phyloP scores from a whole-genome alignment of 2,888 invertebrate species.

The Lysandra coridon region DNA sequence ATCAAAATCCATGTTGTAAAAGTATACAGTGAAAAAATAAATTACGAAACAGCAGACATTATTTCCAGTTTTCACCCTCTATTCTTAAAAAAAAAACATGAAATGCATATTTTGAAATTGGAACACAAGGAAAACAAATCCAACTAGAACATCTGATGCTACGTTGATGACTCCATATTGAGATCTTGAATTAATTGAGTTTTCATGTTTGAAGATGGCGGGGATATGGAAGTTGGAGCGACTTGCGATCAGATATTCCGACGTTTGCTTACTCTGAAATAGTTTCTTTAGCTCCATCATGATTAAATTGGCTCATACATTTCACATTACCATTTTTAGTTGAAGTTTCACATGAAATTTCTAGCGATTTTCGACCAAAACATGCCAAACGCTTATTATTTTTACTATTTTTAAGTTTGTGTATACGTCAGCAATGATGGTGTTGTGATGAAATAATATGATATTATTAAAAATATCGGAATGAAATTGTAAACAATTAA shows the following conservation, averaged over 20 bases:
- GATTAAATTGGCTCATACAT: neutral
- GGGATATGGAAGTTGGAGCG: slow-evolving; percentile 29
- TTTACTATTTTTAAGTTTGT: no score
- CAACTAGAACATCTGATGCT: slow-evolving; percentile 23
- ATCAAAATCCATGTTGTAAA: no score
- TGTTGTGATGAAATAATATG: no score
- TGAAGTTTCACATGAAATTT: neutral
- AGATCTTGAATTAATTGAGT: slow-evolving; percentile 35
- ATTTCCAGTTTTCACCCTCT: no score
- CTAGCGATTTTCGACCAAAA: neutral
- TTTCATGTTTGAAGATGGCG: slow-evolving; percentile 32
- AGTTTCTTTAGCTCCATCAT: neutral
- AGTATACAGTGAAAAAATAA: no score
- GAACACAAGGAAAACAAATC: slow-evolving; percentile 8
- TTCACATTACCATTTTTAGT: neutral
- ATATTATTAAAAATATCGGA: no score
- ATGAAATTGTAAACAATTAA: neutral
- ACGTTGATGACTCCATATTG: slow-evolving; percentile 23
- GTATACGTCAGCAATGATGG: no score
- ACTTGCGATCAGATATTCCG: slow-evolving; percentile 2
- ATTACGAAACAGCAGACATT: no score
- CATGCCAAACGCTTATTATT: neutral
- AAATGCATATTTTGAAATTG: neutral
- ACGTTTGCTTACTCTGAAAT: neutral
- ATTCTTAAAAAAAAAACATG: neutral